Conservation (phyloP, 2,797 vertebrate genomes). For the Phoeniculus purpureus region DNA sequence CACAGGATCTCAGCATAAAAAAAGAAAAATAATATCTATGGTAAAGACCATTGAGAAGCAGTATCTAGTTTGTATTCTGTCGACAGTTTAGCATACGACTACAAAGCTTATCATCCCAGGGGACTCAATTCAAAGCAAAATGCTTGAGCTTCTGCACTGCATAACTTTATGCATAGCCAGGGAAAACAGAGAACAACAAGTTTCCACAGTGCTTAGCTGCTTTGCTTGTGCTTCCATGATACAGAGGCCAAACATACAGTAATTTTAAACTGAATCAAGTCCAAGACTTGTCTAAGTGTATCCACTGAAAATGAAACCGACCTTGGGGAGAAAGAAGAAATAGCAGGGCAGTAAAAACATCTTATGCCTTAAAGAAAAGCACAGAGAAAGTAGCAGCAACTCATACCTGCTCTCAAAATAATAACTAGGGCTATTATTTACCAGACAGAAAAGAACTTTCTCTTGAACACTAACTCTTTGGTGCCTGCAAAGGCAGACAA, state of each 20-base stretch:
- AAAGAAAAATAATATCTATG: background rate
- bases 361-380: constrained; percentile 45
- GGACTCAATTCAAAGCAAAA: constrained; percentile 64
- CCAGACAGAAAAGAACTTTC: constrained; percentile 36
- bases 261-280: constrained; percentile 74
- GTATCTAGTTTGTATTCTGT: constrained; percentile 26
- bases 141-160: constrained; percentile 65
- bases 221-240: constrained; percentile 63
- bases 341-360: constrained; percentile 39
- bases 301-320: constrained; percentile 61
- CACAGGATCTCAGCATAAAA: background rate
- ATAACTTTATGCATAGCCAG: constrained; percentile 65
- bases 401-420: constrained; percentile 34
- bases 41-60: background rate
- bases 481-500: constrained; percentile 28
- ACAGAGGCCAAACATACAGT: constrained; percentile 52
- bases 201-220: constrained; percentile 76
- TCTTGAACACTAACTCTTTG: constrained; percentile 8
- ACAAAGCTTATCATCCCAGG: constrained; percentile 61
- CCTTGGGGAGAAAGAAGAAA: constrained; percentile 58
- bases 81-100: constrained; percentile 34
- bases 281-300: constrained; percentile 59
- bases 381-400: background rate
- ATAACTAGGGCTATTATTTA: constrained; percentile 55
- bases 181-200: constrained; percentile 75